Percentiles rank a stretch among this genome's conserved stretches.
phyloP scores from a whole-genome alignment of 2,113 vertebrate genomes.

The Cochlearius cochlearius region DNA sequence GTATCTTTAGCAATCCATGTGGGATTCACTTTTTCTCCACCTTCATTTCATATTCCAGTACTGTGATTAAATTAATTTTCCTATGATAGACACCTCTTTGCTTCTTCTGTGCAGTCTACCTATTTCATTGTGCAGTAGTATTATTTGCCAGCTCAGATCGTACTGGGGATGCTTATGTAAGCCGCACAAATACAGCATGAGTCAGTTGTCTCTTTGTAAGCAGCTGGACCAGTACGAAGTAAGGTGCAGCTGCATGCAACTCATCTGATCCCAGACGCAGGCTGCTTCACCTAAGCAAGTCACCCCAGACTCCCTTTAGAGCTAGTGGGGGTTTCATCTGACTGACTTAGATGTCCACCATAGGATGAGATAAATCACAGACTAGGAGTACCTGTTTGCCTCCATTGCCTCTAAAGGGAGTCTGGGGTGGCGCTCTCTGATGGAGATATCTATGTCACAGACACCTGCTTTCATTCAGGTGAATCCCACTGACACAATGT shows the following conservation, averaged over 20 bases:
- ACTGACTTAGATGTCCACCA: neutral
- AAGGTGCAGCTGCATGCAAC: neutral
- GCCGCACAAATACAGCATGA: neutral
- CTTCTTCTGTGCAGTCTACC: neutral
- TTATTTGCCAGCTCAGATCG: neutral
- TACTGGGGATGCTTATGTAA: neutral
- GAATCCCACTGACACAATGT: neutral
- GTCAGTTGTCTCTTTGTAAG: neutral
- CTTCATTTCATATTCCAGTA: neutral
- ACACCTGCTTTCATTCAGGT: neutral
- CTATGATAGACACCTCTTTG: neutral
- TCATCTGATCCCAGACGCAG: neutral
- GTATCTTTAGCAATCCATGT: neutral
- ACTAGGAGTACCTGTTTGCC: neutral
- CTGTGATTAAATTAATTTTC: slow-evolving; percentile 7
- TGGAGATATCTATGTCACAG: neutral
- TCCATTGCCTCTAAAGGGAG: neutral
- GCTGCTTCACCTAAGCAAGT: neutral
- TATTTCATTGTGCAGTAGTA: neutral
- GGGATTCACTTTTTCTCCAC: neutral
- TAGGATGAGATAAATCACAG: neutral
- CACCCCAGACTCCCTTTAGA: neutral
- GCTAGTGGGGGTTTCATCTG: neutral
- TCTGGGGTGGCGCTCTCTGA: neutral
- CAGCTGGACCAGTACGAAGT: neutral